These are phyloP conservation scores for Lepidonotus clava DNA, from an alignment of 2,888 invertebrate genomes.

Conservation along the genomic window DNA sequence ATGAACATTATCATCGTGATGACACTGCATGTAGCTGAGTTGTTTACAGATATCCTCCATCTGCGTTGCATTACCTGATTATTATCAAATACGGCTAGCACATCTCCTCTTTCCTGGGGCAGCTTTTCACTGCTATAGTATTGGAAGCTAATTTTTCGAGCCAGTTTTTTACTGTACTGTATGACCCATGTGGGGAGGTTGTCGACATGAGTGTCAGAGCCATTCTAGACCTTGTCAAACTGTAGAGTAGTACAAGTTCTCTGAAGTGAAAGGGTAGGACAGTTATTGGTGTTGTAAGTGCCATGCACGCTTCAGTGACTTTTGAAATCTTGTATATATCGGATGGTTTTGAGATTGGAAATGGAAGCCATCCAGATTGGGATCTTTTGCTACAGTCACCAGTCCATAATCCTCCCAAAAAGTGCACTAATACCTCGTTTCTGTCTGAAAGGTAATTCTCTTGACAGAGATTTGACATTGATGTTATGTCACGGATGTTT, in stretches of 20 bases:
- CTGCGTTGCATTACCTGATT: neutral
- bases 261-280: too few relatives aligned
- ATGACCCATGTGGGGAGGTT: neutral
- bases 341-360: too few relatives aligned
- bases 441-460: too few relatives aligned
- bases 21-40: neutral
- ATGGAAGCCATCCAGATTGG: too few relatives aligned
- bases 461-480: too few relatives aligned
- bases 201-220: neutral
- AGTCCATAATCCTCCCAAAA: too few relatives aligned
- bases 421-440: too few relatives aligned
- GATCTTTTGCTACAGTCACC: too few relatives aligned
- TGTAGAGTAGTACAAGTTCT: neutral
- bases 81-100: neutral
- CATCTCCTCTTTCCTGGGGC: neutral
- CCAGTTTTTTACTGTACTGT: neutral
- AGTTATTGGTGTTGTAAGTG: too few relatives aligned
- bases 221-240: neutral
- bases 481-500: too few relatives aligned
- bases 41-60: neutral
- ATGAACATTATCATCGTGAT: neutral
- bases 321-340: too few relatives aligned
- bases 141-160: neutral
- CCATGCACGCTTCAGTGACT: too few relatives aligned
- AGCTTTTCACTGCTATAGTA: neutral